A percentile compares a stretch with the other conserved stretches of the same genome.
Evolutionary conservation across 2,888 invertebrate genomes (phyloP).

Genomic region (Cerastis leucographa): DNA sequence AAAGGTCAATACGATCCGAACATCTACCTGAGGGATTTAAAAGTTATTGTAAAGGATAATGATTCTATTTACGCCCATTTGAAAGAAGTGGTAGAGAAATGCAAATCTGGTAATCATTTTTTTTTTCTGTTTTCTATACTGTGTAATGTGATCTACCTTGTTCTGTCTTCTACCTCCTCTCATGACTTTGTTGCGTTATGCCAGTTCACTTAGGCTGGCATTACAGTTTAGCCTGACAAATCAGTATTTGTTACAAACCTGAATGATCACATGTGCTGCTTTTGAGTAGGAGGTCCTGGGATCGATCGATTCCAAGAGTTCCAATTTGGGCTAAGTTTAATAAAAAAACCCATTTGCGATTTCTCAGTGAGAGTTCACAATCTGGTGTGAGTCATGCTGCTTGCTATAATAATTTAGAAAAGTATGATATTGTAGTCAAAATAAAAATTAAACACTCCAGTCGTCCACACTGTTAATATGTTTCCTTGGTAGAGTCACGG

Average conservation of each 20-base stretch:
- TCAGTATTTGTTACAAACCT: neutral
- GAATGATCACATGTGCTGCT: neutral
- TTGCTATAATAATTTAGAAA: neutral
- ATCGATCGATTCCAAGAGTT: too few species aligned
- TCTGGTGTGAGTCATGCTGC: neutral
- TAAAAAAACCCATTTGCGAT: too few species aligned
- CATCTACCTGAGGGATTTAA: neutral
- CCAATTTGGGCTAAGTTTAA: too few species aligned
- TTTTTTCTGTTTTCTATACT: neutral
- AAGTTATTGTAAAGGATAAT: neutral
- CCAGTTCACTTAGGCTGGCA: neutral
- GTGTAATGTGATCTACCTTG: neutral
- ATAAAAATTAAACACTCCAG: neutral
- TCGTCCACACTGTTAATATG: neutral
- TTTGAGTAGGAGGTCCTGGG: neutral
- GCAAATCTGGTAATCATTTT: constrained; percentile 6
- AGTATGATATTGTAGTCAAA: neutral
- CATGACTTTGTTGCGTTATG: neutral
- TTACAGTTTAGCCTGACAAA: neutral
- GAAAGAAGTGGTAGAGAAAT: neutral
- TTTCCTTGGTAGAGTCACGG: too few species aligned
- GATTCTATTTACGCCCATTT: neutral
- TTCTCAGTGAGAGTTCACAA: too few species aligned
- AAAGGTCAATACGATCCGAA: constrained; percentile 26
- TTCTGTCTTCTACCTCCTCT: too few species aligned